Base-by-base conservation (phyloP, 2,888 invertebrate species). In the Silvanus unidentatus region DNA sequence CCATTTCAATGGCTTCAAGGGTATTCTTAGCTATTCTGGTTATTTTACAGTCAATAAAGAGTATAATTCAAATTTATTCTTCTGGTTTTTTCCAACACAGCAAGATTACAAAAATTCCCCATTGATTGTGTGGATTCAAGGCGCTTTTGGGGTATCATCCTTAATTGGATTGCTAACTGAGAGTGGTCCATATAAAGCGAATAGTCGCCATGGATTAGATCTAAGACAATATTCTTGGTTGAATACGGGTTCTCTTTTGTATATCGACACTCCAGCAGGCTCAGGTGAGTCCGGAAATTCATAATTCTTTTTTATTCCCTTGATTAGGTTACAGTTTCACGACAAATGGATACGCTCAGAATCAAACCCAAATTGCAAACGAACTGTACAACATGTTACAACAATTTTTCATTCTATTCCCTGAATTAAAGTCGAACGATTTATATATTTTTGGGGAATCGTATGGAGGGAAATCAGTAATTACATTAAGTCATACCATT, bases 391-490 rank as follows among this genome's bases (percentile, higher is more conserved):
- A 78, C 42, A 86, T 86, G 0, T 61, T 93, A 2, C 70, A 75
- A 30, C 95, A 96, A 68, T 89, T 96, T 66, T 93, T 91, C 67
- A 75, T 81, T 51, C 65, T 95, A 1, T 96, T 94, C 65, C 84
- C 86, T 1, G 82, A 89, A 57, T 72, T 86, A 16, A 80, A 80
- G 60, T 64, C 73, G 1, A 85, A 84, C 58, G 85, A 86, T 40
- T 93, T 96, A 68, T 96, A 82, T 73, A 80, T 91, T 0, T 84
- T 89, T 1, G 95, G 95, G 1, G 94, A 95, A 73, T 92, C 91
- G 0, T 93, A 93, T 64, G 92, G 81, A 35, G 93, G 94, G 1
- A 63, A 65, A 47, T 84, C 84, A 64, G 79, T 83, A 0, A 94
- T 94, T 1, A 88, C 91, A 0, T 68, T 88, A 40, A 79, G 82